Evolutionary conservation across 2,888 invertebrate genomes (phyloP).

Genomic region (Tiliacea citrago): DNA sequence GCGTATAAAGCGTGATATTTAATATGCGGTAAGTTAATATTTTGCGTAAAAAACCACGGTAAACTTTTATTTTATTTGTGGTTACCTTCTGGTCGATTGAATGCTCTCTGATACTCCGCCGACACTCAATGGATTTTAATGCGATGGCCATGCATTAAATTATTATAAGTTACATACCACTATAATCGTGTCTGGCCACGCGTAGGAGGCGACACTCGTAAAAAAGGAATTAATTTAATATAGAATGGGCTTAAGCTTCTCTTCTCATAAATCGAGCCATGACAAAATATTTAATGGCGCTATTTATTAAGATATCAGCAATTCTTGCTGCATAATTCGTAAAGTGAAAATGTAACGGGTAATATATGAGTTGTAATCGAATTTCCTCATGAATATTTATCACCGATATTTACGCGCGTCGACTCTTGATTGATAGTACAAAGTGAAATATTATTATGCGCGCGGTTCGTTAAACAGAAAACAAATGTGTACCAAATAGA

Average conservation of each 20-base stretch:
- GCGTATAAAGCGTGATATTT: constrained; percentile 62
- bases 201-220: constrained; percentile 75
- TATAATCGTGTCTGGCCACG: constrained; percentile 67
- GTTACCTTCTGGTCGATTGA: constrained; percentile 73
- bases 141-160: constrained; percentile 72
- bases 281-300: constrained; percentile 82
- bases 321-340: constrained; percentile 64
- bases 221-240: constrained; percentile 78
- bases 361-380: constrained; percentile 61
- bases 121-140: constrained; percentile 86
- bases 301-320: constrained; percentile 76
- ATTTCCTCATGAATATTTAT: constrained; percentile 66
- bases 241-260: constrained; percentile 71
- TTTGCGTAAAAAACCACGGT: constrained; percentile 65
- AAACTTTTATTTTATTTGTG: constrained; percentile 75
- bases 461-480: constrained; percentile 71
- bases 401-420: constrained; percentile 61
- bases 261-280: constrained; percentile 72
- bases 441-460: constrained; percentile 65
- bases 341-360: constrained; percentile 64
- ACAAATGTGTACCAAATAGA: constrained; percentile 74
- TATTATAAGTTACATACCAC: constrained; percentile 76
- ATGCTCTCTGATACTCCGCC: constrained; percentile 76
- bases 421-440: constrained; percentile 65
- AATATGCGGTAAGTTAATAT: constrained; percentile 71